These are phyloP conservation scores for Laupala kohalensis DNA, from an alignment of 1,140 invertebrate genomes.

Conservation along the genomic window DNA sequence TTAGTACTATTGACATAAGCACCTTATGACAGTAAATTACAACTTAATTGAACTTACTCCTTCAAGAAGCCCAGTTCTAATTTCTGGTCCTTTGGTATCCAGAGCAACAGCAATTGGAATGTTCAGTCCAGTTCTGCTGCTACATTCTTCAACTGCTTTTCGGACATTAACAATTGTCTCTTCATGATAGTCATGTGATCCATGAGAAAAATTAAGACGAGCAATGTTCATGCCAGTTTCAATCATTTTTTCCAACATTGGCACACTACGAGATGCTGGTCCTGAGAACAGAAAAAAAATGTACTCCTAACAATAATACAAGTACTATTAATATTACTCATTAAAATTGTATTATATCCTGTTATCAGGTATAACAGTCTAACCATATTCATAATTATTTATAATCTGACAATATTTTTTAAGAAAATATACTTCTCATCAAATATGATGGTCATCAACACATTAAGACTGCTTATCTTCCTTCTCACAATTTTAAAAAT, in stretches of 20 bases:
- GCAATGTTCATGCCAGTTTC: conserved; percentile 70
- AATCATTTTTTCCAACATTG: conserved; percentile 58
- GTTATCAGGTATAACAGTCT: neutral
- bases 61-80: conserved; percentile 56
- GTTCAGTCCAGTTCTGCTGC: conserved; percentile 37
- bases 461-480: too few species aligned
- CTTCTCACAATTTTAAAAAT: too few species aligned
- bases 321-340: too few species aligned
- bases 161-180: conserved; percentile 51
- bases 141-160: conserved; percentile 43
- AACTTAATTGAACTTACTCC: conserved; percentile 33
- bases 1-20: too few species aligned
- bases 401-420: neutral
- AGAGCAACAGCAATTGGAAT: conserved; percentile 59
- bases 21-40: too few species aligned
- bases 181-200: conserved; percentile 53
- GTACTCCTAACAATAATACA: too few species aligned
- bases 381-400: neutral
- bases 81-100: conserved; percentile 67
- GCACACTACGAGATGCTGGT: conserved; percentile 42
- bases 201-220: conserved; percentile 61
- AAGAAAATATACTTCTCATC: too few species aligned
- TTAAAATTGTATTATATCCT: neutral
- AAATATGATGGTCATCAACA: too few species aligned
- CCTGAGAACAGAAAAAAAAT: conserved; percentile 29